Base-by-base conservation (phyloP, 2,113 vertebrate species). In the Dendrocopos noguchii region DNA sequence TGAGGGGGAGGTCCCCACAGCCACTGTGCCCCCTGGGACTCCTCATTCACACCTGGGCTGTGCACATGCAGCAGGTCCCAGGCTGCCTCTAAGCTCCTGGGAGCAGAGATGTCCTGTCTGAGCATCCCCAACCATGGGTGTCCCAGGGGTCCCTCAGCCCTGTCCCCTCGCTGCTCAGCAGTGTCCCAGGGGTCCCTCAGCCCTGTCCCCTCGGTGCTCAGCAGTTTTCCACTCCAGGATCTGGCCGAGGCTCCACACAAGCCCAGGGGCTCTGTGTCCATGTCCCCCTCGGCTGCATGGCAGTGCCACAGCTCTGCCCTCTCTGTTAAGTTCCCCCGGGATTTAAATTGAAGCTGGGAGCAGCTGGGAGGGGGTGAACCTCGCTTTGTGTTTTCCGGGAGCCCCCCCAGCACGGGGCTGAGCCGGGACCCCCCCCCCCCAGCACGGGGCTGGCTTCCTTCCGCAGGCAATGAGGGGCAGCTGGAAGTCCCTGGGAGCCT, bases 81-180 rank as follows among this genome's bases (percentile, higher is more conserved):
- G 24, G 2, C 36, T 46, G 55, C 33, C 33, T 55, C 29, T 17
- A 82, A 84, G 60, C 52, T 44, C 33, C 53, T 44, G 1, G 14
- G 19, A 72, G 53, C 61, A 55, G 12, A 25, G 74, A 15, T 3
- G 28, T n/a, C 27, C 50, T 20, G 24, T 14, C 5, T 1, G 28
- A 53, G 56, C 60, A 36, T 8, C 64, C 50, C 9, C 0, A 0
- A 80, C 59, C 0, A 1, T 2, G 16, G 19, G 6, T 27, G 12
- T 24, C 65, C 65, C 9, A 8, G 53, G 31, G 6, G 44, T 70
- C 4, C 42, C 52, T 47, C 0, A 2, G 36, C 39, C 2, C 0
- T 1, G 27, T 71, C 61, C 73, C 27, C 27, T 66, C 0, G 0
- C 19, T 1, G 18, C 18, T 2, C 15, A 2, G 29, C 3, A 2